Evolutionary conservation across 1,140 invertebrate species (phyloP), one percentile per base, ranked within the genome.

Genomic region (Wiebesia pumilae): DNA sequence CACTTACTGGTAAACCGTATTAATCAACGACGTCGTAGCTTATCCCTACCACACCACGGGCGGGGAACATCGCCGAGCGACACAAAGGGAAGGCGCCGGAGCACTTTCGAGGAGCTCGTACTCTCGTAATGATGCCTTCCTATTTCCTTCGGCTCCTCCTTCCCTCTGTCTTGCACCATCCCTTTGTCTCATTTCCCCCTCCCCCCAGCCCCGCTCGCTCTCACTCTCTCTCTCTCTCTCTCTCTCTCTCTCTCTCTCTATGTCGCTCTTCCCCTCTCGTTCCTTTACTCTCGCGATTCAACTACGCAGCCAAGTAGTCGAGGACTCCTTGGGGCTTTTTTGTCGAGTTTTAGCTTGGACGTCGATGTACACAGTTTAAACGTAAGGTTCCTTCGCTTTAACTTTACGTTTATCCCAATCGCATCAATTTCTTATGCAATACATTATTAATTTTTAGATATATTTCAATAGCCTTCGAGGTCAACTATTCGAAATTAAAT

Each of bases 1-100:
- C 93, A 94, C 93, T 94, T 94, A 94, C 93, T 93, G 93, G 91
- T 93, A 94, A 94, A 94, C 93, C 92, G 93, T 94, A 94, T 94
- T 94, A 93, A 94, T 94, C 93, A 94, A 93, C 93, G 93, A 94
- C 93, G 93, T 94, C 93, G 93, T 93, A 92, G 92, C 93, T 94
- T 93, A 93, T 93, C 90, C 93, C 90, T 90, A 30, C 71, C 47
- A 33, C 35, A 33, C 6, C 30, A 51, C n/a, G n/a, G 81, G 43
- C 3, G 78, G 69, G 30, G 75, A 78, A 27, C 27, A 47, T 12
- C n/a, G 77, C 38, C 3, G 54, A 65, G 33, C 30, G 54, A 51
- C 24, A 54, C 62, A 82, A 67, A 69, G 81, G 24, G 38, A 35
- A 71, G 81, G 65, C 47, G 82, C 51, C 82, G 71, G 69, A 3